Evolutionary conservation across 1,140 invertebrate genomes (phyloP).

Genomic region (Ooceraea biroi): DNA sequence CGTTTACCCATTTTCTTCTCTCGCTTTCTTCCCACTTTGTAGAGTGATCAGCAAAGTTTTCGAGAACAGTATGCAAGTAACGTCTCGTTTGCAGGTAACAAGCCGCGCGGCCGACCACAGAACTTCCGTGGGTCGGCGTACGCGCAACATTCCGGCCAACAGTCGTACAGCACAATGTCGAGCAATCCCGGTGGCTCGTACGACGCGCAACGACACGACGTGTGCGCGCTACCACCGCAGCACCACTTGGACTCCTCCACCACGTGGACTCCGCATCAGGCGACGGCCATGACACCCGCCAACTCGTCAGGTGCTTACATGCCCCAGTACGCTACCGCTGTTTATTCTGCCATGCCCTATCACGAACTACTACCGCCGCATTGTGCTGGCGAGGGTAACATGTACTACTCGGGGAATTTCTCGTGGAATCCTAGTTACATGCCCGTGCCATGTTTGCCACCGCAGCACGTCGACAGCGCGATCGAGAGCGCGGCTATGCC

Average conservation of each 20-base stretch:
- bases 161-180: not conserved
- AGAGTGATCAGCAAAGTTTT: not conserved
- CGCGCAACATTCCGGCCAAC: not conserved
- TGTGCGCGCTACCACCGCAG: not conserved
- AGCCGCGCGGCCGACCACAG: constrained; percentile 8
- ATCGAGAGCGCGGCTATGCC: not conserved
- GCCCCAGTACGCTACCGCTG: not conserved
- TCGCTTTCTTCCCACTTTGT: not conserved
- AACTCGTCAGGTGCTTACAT: not conserved
- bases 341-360: not conserved
- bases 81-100: not conserved
- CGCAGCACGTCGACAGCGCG: constrained; percentile 12
- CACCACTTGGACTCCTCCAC: constrained; percentile 14
- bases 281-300: not conserved
- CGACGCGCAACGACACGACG: not conserved
- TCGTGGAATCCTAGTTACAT: not conserved
- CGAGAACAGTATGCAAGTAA: not conserved
- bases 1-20: no score
- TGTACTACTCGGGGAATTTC: constrained; percentile 17
- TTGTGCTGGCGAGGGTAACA: not conserved
- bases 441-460: not conserved
- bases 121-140: not conserved
- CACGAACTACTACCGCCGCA: constrained; percentile 4
- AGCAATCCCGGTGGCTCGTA: not conserved
- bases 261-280: not conserved